Base-by-base conservation (phyloP, 2,888 invertebrate genomes). In the Bombylius major region DNA sequence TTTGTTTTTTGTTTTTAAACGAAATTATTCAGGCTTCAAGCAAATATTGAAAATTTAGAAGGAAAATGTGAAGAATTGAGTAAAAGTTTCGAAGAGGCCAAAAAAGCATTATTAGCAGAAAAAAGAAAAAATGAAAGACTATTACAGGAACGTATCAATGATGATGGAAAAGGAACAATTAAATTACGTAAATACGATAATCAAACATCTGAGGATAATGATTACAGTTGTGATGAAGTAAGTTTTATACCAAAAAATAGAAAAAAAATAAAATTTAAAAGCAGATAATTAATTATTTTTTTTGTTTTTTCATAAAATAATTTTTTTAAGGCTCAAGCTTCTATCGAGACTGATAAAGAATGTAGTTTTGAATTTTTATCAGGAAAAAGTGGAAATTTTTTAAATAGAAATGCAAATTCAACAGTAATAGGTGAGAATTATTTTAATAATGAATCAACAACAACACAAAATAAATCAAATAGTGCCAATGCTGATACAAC, bases 11-110 rank as follows among this genome's bases (percentile, higher is more conserved):
- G 50, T 49, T 34, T 47, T 52, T 12, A 33, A 45, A 36, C 8
- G 33, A 13, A 51, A 34, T 33, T 13, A 39, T 55, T 14, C 42
- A 87, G 85, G 62, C 78, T 91, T 67, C 82, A 83, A 66, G 76
- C 80, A 59, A 88, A 82, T 64, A 83, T 91, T 63, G 90, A 92
- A 70, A 80, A 80, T 39, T 77, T 94, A 65, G 94, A 95, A 73
- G 72, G 80, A 49, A 86, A 86, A 69, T 84, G 86, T 70, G 93
- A 93, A 67, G 93, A 94, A 61, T 76, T 90, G 55, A 87, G 86
- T 67, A 84, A 84, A 70, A 84, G 82, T 70, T 77, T 88, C 61
- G 92, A 93, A 65, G 89, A 90, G 62, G 73, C 86, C 54, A 82
- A 78, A 52, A 77, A 80, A 52, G 78, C 82, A 64, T 71, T 84